A percentile compares a stretch with the other conserved stretches of the same genome.
Evolutionary conservation across 2,797 vertebrate species (phyloP).

Genomic region (Phylloscopus collybita): DNA sequence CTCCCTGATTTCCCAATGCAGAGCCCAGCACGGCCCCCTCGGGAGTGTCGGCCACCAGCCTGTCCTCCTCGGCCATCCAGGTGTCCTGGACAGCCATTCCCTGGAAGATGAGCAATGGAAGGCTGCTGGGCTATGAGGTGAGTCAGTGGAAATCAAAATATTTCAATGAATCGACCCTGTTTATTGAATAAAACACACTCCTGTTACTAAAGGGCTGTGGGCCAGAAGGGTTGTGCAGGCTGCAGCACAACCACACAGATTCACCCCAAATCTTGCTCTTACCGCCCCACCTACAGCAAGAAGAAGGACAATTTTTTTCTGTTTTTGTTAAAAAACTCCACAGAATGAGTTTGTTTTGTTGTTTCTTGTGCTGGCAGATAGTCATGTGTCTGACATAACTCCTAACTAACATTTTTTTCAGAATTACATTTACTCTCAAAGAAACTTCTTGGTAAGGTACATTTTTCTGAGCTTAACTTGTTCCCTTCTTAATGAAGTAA

Average conservation of each 20-base stretch:
- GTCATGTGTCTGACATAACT: not conserved
- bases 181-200: not conserved
- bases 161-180: rapidly evolving
- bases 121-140: conserved; percentile 95
- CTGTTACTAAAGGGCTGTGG: not conserved
- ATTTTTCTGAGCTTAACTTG: not conserved
- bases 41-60: conserved; percentile 82
- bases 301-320: not conserved
- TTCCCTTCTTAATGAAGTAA: not conserved
- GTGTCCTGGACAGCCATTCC: conserved; percentile 87
- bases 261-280: not conserved
- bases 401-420: not conserved
- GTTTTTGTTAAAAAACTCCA: too few species aligned
- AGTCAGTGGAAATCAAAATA: not conserved
- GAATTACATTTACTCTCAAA: not conserved
- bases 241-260: not conserved
- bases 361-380: not conserved
- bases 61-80: conserved; percentile 89
- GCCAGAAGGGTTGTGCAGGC: rapidly evolving
- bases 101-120: conserved; percentile 82
- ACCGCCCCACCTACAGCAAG: not conserved
- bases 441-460: not conserved
- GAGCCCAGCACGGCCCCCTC: conserved; percentile 87
- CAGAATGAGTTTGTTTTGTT: not conserved
- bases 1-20: conserved; percentile 63